A percentile compares a stretch with the other conserved stretches of the same genome.
Conservation (phyloP, 2,888 invertebrate genomes). For the Zaprionus bogoriensis region DNA sequence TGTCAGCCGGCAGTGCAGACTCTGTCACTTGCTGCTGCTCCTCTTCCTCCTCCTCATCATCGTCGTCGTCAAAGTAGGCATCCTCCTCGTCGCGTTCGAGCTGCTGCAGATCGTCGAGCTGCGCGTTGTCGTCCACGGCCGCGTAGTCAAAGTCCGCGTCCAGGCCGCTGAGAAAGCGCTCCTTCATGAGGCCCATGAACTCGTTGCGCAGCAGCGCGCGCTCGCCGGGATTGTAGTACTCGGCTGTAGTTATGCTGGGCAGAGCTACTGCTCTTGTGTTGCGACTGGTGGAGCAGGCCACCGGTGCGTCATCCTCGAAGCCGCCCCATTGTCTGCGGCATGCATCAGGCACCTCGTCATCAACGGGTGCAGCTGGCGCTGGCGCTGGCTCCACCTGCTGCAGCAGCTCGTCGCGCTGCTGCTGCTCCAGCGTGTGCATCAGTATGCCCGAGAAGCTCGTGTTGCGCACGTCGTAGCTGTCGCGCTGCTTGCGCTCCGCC, state of each 20-base stretch:
- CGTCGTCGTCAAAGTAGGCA: slow-evolving; percentile 91
- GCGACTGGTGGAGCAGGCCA: slow-evolving; percentile 71
- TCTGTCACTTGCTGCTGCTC: background rate
- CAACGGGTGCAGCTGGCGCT: background rate
- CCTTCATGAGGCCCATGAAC: slow-evolving; percentile 92
- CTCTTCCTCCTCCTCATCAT: slow-evolving; percentile 64
- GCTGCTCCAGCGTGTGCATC: slow-evolving; percentile 91
- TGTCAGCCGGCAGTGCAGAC: slow-evolving; percentile 7
- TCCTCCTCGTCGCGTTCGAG: slow-evolving; percentile 93
- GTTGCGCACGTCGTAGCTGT: slow-evolving; percentile 84
- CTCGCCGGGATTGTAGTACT: slow-evolving; percentile 83
- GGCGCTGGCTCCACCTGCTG: slow-evolving; percentile 64
- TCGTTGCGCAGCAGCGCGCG: slow-evolving; percentile 89
- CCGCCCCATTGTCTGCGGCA: slow-evolving; percentile 84
- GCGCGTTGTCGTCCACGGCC: slow-evolving; percentile 90
- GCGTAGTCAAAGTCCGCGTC: slow-evolving; percentile 93
- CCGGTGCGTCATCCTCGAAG: slow-evolving; percentile 83
- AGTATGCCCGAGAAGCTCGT: slow-evolving; percentile 89
- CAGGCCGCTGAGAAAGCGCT: slow-evolving; percentile 91
- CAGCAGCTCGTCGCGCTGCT: slow-evolving; percentile 86
- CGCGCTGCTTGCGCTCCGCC: slow-evolving; percentile 88
- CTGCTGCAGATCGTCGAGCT: slow-evolving; percentile 90
- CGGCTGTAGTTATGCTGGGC: slow-evolving; percentile 38
- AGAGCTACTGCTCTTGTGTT: background rate
- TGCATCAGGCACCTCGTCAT: slow-evolving; percentile 78